Conservation (phyloP, 2,113 vertebrate genomes). For the Mus spicilegus region DNA sequence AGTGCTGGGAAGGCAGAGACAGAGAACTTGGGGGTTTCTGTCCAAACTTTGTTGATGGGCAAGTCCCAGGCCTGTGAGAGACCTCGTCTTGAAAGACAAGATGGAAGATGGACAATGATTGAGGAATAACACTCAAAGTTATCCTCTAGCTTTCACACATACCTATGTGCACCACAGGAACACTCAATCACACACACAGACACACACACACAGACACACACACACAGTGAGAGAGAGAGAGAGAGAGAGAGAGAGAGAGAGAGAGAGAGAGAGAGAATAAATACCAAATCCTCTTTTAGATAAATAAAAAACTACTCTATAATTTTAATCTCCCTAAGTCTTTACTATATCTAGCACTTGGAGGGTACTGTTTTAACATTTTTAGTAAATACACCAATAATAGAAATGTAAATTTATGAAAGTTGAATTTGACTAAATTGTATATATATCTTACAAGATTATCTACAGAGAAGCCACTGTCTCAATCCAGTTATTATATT, state of each 20-base stretch:
- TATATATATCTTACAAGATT: background rate
- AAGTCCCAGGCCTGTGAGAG: background rate
- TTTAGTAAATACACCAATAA: background rate
- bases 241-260: background rate
- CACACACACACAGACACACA: background rate
- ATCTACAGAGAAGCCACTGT: constrained; percentile 6
- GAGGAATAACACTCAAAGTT: background rate
- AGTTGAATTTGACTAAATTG: background rate
- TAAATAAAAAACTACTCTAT: background rate
- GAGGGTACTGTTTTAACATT: background rate
- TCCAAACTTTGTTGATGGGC: background rate
- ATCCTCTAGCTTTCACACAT: background rate
- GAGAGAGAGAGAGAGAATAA: background rate
- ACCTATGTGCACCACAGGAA: background rate
- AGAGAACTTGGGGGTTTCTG: too few relatives aligned
- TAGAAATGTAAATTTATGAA: background rate
- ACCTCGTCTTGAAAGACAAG: too few relatives aligned
- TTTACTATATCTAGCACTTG: background rate
- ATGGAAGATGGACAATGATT: background rate
- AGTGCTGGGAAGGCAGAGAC: background rate
- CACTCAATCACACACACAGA: background rate
- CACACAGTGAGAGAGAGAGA: background rate
- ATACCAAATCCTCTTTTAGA: background rate
- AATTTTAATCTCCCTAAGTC: background rate
- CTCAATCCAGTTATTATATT: background rate